A percentile compares a stretch with the other conserved stretches of the same genome.
Conservation (phyloP, 2,113 vertebrate genomes). For the Phaethornis superciliosus region DNA sequence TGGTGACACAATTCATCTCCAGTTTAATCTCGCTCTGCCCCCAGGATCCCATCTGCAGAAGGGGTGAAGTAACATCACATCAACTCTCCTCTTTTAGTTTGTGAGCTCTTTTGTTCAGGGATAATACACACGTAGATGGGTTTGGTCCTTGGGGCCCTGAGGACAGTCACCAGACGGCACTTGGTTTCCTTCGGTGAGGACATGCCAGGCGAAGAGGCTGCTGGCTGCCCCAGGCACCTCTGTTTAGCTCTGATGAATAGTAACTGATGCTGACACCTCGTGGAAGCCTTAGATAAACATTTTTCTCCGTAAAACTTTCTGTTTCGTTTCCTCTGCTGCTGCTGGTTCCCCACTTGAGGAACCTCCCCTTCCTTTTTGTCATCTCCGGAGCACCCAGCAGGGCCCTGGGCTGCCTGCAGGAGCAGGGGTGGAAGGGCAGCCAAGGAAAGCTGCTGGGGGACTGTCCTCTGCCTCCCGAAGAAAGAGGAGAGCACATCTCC, state of each 20-base stretch:
- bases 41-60: not conserved
- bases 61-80: fast-evolving
- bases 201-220: not conserved
- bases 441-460: not conserved
- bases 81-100: fast-evolving
- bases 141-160: not conserved
- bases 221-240: not conserved
- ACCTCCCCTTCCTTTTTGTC: not conserved
- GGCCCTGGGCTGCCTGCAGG: not conserved
- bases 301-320: not conserved
- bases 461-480: not conserved
- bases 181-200: not conserved
- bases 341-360: not conserved
- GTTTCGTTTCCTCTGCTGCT: not conserved
- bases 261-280: slow-evolving; percentile 56
- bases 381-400: not conserved
- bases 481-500: not conserved
- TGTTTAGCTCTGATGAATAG: not conserved
- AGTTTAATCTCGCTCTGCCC: not conserved
- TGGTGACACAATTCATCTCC: not conserved
- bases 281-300: slow-evolving; percentile 21
- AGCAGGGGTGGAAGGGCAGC: not conserved
- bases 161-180: not conserved
- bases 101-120: not conserved
- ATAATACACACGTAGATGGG: fast-evolving